Base-by-base conservation (phyloP, 1,140 invertebrate species). In the Papilio machaon region DNA sequence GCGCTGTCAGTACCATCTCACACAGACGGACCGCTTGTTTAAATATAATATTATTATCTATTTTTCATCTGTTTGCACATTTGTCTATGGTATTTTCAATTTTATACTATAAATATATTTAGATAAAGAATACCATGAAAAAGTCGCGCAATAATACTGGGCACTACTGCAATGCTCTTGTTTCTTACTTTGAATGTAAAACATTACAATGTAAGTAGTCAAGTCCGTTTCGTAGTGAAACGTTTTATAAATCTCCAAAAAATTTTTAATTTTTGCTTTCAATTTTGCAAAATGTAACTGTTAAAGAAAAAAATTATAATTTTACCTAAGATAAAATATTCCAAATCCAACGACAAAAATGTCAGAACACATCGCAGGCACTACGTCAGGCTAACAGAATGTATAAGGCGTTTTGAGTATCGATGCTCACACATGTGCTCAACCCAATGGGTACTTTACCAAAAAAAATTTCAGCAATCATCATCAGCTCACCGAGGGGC, bases 341-440 rank as follows among this genome's bases (percentile, higher is more conserved):
- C 0, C 35, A 17, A 52, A 47, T 54, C 13, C 9, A 38, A 13
- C 54, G 15, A 1, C 8, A 15, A 7, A 17, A 13, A 9, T 75
- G 52, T 5, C 13, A 13, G 13, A 30, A 17, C 2, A 30, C 2
- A 19, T 49, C 74, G 1, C 23, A 76, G 8, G 19, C 23, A 30
- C 35, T n/a, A 23, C 19, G 17, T 8, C 73, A 15, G 43, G 6
- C 23, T 47, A 23, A 30, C 74, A 76, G 35, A 75, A 49, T 52
- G 46, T 35, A 76, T 76, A 30, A 76, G 47, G 47, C 43, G 19
- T 52, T 54, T 76, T 76, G 19, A 35, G 54, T 76, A 30, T 76
- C 10, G 73, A 75, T 52, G 19, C 23, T 64, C 7, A 19, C 17
- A 73, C 5, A 46, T 47, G 47, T 23, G 43, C 38, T n/a, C 73